Base-by-base conservation (phyloP, 2,113 vertebrate species). In the Datnioides undecimradiatus region DNA sequence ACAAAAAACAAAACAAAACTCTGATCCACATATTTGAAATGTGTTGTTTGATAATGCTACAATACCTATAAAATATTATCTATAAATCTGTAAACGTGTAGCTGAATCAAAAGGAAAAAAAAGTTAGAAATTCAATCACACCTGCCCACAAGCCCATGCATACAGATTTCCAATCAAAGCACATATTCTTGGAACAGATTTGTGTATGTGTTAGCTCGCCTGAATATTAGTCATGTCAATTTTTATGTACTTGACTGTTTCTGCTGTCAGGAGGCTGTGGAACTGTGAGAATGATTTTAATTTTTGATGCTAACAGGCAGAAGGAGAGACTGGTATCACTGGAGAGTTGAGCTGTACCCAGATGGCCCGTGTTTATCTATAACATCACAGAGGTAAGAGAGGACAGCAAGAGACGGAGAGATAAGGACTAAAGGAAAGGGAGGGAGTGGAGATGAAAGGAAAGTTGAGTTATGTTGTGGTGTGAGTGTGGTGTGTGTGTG, bases 281-380 rank as follows among this genome's bases (percentile, higher is more conserved):
- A 71, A 48, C 38, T 29, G 63, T 57, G 34, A 14, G 31, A 65
- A 43, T n/a, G 31, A 49, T 73, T 73, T 77, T 4, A n/a, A 60
- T 73, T 54, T 71, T 78, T 81, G 54, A 75, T 62, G 65, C 34
- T 48, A 73, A 70, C 27, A 57, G 51, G 62, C 40, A 82, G 62
- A 54, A 41, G 45, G 72, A 65, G 46, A 75, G 68, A 27, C 45
- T 65, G 49, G 12, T 40, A 75, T 58, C 73, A 38, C 52, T 75
- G 71, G 60, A 78, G 80, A 69, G 31, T 54, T 51, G n/a, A 9
- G 64, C 46, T 67, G 48, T 38, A 58, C 71, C 77, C 78, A 76
- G 74, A 83, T 87, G 87, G 76, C 63, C 21, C 36, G n/a, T 73
- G 78, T 74, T 84, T 82, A 59, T 84, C 59, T 70, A 54, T 76